phyloP scores from a whole-genome alignment of 1,140 invertebrate genomes.

The Caenorhabditis brenneri region DNA sequence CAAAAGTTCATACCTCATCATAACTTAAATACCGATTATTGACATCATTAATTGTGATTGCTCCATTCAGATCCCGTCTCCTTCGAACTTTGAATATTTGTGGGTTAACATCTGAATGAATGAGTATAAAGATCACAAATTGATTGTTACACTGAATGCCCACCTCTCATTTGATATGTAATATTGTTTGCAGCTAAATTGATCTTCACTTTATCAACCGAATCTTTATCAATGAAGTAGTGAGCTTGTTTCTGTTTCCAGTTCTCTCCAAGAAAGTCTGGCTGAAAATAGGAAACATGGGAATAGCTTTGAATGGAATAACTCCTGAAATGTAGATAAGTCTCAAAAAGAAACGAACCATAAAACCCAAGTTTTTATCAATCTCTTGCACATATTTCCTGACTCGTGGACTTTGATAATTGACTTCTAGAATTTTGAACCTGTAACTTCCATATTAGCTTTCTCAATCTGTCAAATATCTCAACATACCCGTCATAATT shows the following conservation, averaged over 20 bases:
- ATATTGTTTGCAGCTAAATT: constrained; percentile 4
- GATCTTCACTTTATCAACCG: not conserved
- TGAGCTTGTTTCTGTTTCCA: constrained; percentile 21
- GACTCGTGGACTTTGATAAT: constrained; percentile 7
- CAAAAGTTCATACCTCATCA: not conserved
- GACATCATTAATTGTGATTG: constrained; percentile 5
- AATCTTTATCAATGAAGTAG: constrained; percentile 29
- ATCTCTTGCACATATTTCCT: constrained; percentile 8
- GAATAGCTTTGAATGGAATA: not conserved
- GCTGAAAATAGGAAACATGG: not conserved
- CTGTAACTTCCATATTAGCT: not conserved
- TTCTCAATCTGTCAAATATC: too few species aligned
- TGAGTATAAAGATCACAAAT: not conserved
- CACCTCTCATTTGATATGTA: constrained; percentile 14
- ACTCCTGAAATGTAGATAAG: not conserved
- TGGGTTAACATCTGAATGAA: constrained; percentile 15
- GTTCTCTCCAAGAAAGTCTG: constrained; percentile 20
- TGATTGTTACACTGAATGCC: not conserved
- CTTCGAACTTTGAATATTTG: constrained; percentile 12
- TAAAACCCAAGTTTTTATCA: constrained; percentile 20
- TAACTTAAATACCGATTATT: constrained; percentile 10
- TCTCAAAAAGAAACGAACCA: not conserved
- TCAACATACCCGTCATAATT: constrained; percentile 21
- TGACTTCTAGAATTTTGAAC: constrained; percentile 26
- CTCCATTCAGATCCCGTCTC: constrained; percentile 6